Percentiles rank a stretch among this genome's conserved stretches.
Evolutionary conservation across 2,113 vertebrate genomes (phyloP).

Genomic region (Zosterops lateralis): DNA sequence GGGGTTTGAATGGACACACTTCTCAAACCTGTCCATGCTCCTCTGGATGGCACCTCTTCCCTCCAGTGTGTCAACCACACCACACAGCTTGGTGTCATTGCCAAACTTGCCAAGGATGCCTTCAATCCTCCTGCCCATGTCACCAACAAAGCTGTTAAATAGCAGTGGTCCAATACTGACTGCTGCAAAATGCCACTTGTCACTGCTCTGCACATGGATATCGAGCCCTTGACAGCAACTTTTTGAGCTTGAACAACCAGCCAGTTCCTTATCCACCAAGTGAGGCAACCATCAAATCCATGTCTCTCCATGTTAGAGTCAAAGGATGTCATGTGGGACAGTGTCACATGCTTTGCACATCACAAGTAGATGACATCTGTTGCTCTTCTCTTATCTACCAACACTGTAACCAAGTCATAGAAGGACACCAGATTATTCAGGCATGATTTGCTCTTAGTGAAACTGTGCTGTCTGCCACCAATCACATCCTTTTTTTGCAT

Average conservation of each 20-base stretch:
- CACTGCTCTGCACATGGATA: not conserved
- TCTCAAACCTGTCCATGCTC: not conserved
- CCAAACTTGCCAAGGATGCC: not conserved
- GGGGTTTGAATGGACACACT: not conserved
- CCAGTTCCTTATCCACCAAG: not conserved
- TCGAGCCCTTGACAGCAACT: rapidly evolving
- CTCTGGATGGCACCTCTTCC: not conserved
- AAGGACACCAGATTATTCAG: not conserved
- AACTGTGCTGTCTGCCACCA: not conserved
- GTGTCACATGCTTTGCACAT: not conserved
- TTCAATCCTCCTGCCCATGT: not conserved
- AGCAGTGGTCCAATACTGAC: not conserved
- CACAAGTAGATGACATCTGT: not conserved
- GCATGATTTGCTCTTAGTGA: not conserved
- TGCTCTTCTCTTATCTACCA: not conserved
- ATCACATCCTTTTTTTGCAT: not conserved
- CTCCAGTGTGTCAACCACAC: not conserved
- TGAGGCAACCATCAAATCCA: not conserved
- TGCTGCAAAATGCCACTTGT: not conserved
- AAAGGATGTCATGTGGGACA: not conserved
- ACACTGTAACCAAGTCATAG: not conserved
- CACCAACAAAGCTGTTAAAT: not conserved
- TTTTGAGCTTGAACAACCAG: not conserved
- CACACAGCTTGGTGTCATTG: no score
- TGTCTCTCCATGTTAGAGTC: not conserved